Evolutionary conservation across 1,140 invertebrate species (phyloP).

Genomic region (Lepidotrigona ventralis): DNA sequence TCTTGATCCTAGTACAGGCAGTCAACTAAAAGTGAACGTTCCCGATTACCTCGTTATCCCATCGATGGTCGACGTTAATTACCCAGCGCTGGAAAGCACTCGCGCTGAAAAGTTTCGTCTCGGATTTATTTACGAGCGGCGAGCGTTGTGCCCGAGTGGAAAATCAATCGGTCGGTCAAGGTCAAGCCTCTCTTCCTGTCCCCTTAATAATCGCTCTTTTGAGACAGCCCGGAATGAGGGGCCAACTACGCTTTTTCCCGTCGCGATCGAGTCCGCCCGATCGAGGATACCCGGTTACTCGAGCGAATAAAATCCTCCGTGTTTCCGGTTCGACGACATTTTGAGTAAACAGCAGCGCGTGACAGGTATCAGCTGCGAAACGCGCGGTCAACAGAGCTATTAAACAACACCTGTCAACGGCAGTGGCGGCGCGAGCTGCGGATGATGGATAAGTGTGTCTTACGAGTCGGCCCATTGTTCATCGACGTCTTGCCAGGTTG

Average conservation of each 20-base stretch:
- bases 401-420: constrained; percentile 56
- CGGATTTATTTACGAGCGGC: constrained; percentile 11
- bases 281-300: not conserved
- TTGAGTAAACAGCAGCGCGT: constrained; percentile 48
- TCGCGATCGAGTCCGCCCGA: too few species aligned
- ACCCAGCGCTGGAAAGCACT: not conserved
- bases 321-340: constrained; percentile 36
- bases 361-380: constrained; percentile 48
- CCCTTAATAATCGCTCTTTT: not conserved
- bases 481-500: constrained; percentile 42
- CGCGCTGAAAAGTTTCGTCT: constrained; percentile 11
- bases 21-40: constrained; percentile 7
- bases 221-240: not conserved
- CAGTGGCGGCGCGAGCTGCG: constrained; percentile 41
- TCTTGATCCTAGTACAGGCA: not conserved
- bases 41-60: constrained; percentile 23
- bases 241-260: too few species aligned
- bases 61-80: constrained; percentile 27
- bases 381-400: constrained; percentile 56
- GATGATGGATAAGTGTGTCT: constrained; percentile 64
- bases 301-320: constrained; percentile 10
- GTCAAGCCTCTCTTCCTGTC: too few species aligned
- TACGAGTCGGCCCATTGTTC: constrained; percentile 55
- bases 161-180: constrained; percentile 9
- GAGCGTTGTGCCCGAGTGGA: not conserved